Percentiles rank a stretch among this genome's conserved stretches.
These are phyloP conservation scores for Rhizomys pruinosus DNA, from an alignment of 2,113 vertebrate genomes.

Conservation along the genomic window DNA sequence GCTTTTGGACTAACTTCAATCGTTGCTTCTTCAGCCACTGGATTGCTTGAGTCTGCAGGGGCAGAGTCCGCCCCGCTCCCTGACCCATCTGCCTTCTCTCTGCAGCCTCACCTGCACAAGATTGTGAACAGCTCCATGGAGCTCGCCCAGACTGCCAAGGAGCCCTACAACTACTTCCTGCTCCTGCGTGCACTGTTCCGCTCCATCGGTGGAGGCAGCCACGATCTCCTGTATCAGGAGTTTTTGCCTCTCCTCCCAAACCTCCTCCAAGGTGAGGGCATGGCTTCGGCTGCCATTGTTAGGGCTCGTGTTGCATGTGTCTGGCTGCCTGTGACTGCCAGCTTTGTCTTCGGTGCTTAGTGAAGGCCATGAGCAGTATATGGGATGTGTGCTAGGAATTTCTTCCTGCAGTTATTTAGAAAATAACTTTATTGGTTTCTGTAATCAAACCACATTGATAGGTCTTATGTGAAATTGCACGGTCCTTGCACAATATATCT, in stretches of 20 bases:
- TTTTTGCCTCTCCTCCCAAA: slow-evolving; percentile 98
- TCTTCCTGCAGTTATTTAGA: not conserved
- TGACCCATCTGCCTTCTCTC: slow-evolving; percentile 60
- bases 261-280: slow-evolving; percentile 94
- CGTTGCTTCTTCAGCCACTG: not conserved
- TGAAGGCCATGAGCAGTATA: not conserved
- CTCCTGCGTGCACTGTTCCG: slow-evolving; percentile 97
- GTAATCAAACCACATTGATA: not conserved
- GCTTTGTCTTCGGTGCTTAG: not conserved
- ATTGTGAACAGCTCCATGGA: slow-evolving; percentile 99
- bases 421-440: not conserved
- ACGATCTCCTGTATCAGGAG: slow-evolving; percentile 98
- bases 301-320: not conserved
- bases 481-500: too few species aligned
- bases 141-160: slow-evolving; percentile 98
- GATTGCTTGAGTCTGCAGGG: fast-evolving
- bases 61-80: too few species aligned
- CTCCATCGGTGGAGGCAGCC: slow-evolving; percentile 98
- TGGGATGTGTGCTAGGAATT: not conserved
- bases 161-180: slow-evolving; percentile 99
- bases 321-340: not conserved
- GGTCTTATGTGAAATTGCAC: not conserved
- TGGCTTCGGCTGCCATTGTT: slow-evolving; percentile 13
- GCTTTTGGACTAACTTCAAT: not conserved
- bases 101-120: slow-evolving; percentile 98